Percentiles rank a stretch among this genome's conserved stretches.
phyloP scores from a whole-genome alignment of 53 echinoderm and acorn worm species.

The Antedon mediterranea region DNA sequence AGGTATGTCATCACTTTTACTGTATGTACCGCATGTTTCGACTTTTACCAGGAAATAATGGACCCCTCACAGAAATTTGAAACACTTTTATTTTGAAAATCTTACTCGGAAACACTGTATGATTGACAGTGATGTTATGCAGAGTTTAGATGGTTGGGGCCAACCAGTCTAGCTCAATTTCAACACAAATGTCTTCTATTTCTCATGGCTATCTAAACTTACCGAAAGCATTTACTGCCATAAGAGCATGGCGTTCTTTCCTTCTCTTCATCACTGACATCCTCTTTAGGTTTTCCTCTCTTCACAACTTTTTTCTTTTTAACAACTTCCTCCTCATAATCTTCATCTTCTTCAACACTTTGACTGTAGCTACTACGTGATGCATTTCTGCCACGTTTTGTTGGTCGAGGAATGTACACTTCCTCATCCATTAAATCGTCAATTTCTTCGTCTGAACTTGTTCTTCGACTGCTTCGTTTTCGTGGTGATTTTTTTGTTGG shows the following conservation, averaged over 20 bases:
- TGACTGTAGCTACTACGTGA: conserved; percentile 9
- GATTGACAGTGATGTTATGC: too few species aligned
- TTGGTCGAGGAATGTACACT: conserved; percentile 52
- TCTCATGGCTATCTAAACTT: neutral
- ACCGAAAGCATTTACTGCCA: conserved; percentile 65
- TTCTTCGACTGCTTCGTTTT: conserved; percentile 22
- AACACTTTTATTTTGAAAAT: too few species aligned
- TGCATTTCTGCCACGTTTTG: conserved; percentile 30
- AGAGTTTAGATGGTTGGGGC: too few species aligned
- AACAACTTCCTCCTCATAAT: neutral
- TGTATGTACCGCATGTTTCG: too few species aligned
- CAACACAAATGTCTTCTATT: too few species aligned
- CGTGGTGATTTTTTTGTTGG: conserved; percentile 26
- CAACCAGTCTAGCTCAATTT: too few species aligned
- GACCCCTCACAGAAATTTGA: too few species aligned
- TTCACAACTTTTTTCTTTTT: conserved; percentile 9
- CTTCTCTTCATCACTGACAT: conserved; percentile 4
- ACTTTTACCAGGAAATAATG: too few species aligned
- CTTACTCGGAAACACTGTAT: too few species aligned
- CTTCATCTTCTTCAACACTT: conserved; percentile 27
- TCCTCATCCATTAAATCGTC: conserved; percentile 69
- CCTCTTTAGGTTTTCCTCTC: conserved; percentile 7
- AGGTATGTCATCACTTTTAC: too few species aligned
- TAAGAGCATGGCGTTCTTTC: conserved; percentile 40
- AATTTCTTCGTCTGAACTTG: conserved; percentile 39